Conservation (phyloP, 2,797 vertebrate species). For the Cyclopterus lumpus region DNA sequence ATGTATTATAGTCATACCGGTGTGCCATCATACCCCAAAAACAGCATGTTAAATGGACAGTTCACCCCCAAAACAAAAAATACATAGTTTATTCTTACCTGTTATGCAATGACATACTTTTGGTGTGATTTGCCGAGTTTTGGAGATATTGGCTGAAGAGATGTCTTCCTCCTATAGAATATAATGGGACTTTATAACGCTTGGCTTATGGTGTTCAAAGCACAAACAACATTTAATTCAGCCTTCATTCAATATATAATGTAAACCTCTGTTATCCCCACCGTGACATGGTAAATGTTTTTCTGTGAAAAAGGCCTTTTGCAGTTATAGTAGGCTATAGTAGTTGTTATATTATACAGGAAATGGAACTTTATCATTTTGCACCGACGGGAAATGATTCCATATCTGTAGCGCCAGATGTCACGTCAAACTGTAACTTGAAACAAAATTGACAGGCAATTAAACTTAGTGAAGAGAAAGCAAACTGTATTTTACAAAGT, state of each 20-base stretch:
- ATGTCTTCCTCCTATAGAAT: too few species aligned
- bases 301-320: background rate
- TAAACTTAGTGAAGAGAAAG: background rate
- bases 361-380: background rate
- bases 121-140: background rate
- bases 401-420: background rate
- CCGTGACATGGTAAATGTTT: background rate
- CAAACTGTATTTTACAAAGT: background rate
- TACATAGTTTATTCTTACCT: background rate
- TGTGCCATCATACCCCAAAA: background rate
- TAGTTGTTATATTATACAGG: background rate
- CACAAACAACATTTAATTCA: background rate
- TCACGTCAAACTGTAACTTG: background rate
- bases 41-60: background rate
- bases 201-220: too few species aligned
- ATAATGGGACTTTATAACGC: too few species aligned
- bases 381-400: slow-evolving; percentile 10
- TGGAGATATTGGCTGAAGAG: background rate
- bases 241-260: background rate
- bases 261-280: background rate
- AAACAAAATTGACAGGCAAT: background rate
- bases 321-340: background rate
- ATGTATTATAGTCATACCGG: background rate
- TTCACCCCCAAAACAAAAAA: background rate
- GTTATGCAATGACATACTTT: too few species aligned